Evolutionary conservation across 2,113 vertebrate species (phyloP), one percentile per base, ranked within the genome.

Genomic region (Scartelaos histophorus): DNA sequence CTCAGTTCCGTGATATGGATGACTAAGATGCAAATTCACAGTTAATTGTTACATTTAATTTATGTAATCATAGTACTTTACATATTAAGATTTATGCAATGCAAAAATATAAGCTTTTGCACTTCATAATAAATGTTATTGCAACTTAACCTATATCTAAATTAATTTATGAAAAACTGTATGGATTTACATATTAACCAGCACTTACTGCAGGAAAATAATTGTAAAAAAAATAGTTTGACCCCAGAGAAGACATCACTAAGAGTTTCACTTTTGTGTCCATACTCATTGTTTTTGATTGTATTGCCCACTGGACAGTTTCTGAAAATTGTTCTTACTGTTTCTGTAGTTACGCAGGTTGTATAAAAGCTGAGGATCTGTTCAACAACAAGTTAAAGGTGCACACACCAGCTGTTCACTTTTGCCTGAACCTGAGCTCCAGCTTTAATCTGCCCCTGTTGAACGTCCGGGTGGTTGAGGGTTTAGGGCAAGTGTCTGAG

Each of bases 401-500:
- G 56, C 76, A 68, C 25, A 17, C 68, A 82, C 66, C 82, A 91
- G 82, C 77, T 85, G 81, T 56, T 83, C 45, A 49, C 24, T 66
- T 70, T 74, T 69, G 22, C 49, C 46, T 77, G 76, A 66, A 61
- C 69, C 80, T 62, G 75, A 74, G 61, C 65, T 67, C 65, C 65
- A 72, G 60, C 54, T 66, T 76, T 74, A 67, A 81, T 76, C 74
- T 74, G 75, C 68, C 67, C 34, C 47, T 75, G 69, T 85, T 82
- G 73, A 82, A 86, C 76, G 73, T 60, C 71, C 77, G 73, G 38
- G 45, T 77, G 71, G 69, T 84, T 54, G 64, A 4, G 43, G 13
- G 21, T 46, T 19, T 47, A 45, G 56, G 54, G 61, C 54, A 19
- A 57, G 71, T 72, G 65, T 82, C 67, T 62, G 54, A 22, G 62